Conservation (phyloP, 2,888 invertebrate genomes). For the Diarsia brunnea region DNA sequence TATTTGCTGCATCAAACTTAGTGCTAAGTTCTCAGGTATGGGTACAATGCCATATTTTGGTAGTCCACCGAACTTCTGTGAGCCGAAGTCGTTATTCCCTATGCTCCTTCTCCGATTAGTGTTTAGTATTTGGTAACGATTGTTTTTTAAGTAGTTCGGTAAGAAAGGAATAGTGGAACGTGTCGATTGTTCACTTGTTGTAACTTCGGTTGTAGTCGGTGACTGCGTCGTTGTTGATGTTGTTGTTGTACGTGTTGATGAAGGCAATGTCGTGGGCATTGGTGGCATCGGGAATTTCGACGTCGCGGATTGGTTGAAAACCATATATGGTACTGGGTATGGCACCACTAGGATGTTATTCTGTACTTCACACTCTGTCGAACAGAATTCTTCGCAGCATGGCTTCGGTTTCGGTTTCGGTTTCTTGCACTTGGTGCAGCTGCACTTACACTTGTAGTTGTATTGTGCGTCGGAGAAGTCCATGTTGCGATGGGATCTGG, state of each 20-base stretch:
- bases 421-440: slow-evolving; percentile 36
- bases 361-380: slow-evolving; percentile 25
- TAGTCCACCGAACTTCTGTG: slow-evolving; percentile 25
- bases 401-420: slow-evolving; percentile 26
- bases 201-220: neutral
- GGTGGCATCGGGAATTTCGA: neutral
- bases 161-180: slow-evolving; percentile 19
- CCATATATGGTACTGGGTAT: slow-evolving; percentile 51
- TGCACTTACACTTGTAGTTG: slow-evolving; percentile 45
- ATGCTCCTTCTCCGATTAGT: slow-evolving; percentile 38
- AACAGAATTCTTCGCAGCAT: slow-evolving; percentile 44
- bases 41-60: slow-evolving; percentile 64
- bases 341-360: slow-evolving; percentile 54
- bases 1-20: slow-evolving; percentile 51
- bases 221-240: neutral
- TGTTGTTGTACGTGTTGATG: neutral
- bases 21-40: slow-evolving; percentile 64
- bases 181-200: neutral
- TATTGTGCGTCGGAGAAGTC: slow-evolving; percentile 41
- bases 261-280: neutral
- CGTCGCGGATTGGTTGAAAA: slow-evolving; percentile 39
- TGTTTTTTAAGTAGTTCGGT: neutral
- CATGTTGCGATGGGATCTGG: neutral
- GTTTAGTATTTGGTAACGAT: slow-evolving; percentile 38
- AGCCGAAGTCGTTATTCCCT: neutral